These are phyloP conservation scores for Alitta virens DNA, from an alignment of 2,888 invertebrate species.

Conservation along the genomic window DNA sequence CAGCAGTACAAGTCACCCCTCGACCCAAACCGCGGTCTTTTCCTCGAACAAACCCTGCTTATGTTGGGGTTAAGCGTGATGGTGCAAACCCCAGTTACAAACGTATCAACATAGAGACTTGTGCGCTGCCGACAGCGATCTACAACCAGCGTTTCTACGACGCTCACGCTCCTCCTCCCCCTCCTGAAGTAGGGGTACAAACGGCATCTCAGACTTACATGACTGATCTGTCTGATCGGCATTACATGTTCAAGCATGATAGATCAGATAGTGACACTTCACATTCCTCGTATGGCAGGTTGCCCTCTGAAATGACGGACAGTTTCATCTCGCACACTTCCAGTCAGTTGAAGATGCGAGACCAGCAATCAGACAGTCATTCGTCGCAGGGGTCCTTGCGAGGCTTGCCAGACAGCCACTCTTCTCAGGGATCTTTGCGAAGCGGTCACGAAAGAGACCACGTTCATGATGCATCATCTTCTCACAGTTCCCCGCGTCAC, in stretches of 20 bases:
- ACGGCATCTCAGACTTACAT: slow-evolving; percentile 14
- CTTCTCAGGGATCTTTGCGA: slow-evolving; percentile 50
- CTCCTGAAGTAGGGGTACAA: neutral
- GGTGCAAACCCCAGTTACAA: slow-evolving; percentile 39
- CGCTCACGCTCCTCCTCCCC: slow-evolving; percentile 4
- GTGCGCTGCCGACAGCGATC: slow-evolving; percentile 25
- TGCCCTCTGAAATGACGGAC: slow-evolving; percentile 32
- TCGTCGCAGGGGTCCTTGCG: slow-evolving; percentile 63
- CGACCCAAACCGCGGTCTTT: slow-evolving; percentile 49
- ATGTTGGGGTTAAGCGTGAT: slow-evolving; percentile 45
- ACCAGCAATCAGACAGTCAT: slow-evolving; percentile 44
- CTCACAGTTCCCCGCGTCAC: slow-evolving; percentile 16
- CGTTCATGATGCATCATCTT: slow-evolving; percentile 5
- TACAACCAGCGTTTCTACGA: slow-evolving; percentile 28
- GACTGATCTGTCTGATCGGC: slow-evolving; percentile 10
- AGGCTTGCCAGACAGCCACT: slow-evolving; percentile 51
- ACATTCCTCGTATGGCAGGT: slow-evolving; percentile 45
- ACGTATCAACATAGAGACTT: slow-evolving; percentile 34
- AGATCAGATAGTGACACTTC: slow-evolving; percentile 53
- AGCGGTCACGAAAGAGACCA: slow-evolving; percentile 26
- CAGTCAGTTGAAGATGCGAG: slow-evolving; percentile 1
- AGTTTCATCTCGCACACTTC: slow-evolving; percentile 39
- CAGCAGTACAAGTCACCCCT: slow-evolving; percentile 33
- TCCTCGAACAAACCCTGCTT: slow-evolving; percentile 55
- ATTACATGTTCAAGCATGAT: slow-evolving; percentile 38